Evolutionary conservation across 1,140 invertebrate genomes (phyloP).

Genomic region (Halesus radiatus): DNA sequence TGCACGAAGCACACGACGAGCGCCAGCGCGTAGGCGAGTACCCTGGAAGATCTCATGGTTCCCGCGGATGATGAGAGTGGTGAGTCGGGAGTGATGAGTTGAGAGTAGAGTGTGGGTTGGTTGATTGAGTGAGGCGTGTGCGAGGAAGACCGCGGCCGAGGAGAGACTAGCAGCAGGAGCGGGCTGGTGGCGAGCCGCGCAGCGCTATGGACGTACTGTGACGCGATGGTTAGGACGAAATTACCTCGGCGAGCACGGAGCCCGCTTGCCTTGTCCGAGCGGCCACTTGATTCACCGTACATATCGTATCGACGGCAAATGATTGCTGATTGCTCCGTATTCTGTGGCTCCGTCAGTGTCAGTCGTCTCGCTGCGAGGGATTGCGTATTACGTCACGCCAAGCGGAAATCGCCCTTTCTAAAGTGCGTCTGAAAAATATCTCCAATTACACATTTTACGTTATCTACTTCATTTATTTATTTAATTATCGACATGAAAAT

Average conservation of each 20-base stretch:
- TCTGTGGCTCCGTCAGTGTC: too few relatives aligned
- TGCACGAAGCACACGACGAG: constrained; percentile 47
- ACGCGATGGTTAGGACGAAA: not conserved
- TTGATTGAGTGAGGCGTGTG: not conserved
- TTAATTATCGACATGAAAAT: too few relatives aligned
- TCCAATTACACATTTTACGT: too few relatives aligned
- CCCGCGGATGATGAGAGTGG: too few relatives aligned
- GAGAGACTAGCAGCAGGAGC: constrained; percentile 27
- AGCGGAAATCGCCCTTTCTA: not conserved
- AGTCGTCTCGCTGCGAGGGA: not conserved
- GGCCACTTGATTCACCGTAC: not conserved
- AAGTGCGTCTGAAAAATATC: too few relatives aligned
- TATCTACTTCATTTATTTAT: too few relatives aligned
- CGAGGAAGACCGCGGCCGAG: constrained; percentile 30
- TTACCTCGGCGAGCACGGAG: constrained; percentile 17
- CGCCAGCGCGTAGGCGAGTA: constrained; percentile 49
- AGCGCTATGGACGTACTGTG: not conserved
- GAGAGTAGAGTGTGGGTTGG: too few relatives aligned
- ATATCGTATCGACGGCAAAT: not conserved
- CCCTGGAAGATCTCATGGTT: constrained; percentile 46
- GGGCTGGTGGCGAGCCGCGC: not conserved
- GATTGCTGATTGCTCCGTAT: constrained; percentile 14
- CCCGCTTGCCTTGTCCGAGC: not conserved
- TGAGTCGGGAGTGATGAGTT: too few relatives aligned
- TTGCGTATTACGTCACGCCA: constrained; percentile 4